Percentiles rank a stretch among this genome's conserved stretches.
phyloP scores from a whole-genome alignment of 2,888 invertebrate species.

The Petrophora chlorosata region DNA sequence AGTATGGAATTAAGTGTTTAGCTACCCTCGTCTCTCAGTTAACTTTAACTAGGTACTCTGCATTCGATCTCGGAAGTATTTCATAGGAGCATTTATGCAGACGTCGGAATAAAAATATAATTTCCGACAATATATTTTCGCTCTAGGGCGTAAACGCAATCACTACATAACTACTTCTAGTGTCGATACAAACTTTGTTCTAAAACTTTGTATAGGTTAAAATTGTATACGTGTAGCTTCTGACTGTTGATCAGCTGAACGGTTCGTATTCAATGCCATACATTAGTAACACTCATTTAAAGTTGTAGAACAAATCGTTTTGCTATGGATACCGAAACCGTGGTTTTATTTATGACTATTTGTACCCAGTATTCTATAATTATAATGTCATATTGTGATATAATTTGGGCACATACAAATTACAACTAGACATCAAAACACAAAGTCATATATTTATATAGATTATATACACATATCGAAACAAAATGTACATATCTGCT shows the following conservation, averaged over 20 bases:
- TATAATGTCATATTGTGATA: slow-evolving; percentile 4
- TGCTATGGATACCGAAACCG: no score
- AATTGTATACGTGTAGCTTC: no score
- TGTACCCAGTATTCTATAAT: no score
- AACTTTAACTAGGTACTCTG: slow-evolving; percentile 19
- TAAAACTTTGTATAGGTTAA: no score
- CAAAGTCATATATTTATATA: slow-evolving; percentile 14
- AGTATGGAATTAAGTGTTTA: slow-evolving; percentile 63
- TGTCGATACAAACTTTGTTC: no score
- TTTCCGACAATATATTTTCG: no score
- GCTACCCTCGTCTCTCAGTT: slow-evolving; percentile 29
- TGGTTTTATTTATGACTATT: neutral
- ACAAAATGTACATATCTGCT: slow-evolving; percentile 70
- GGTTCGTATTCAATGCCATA: no score
- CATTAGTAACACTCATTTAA: no score
- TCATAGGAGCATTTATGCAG: slow-evolving; percentile 76
- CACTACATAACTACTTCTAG: no score
- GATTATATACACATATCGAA: slow-evolving; percentile 55
- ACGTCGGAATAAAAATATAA: neutral
- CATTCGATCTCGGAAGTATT: slow-evolving; percentile 53
- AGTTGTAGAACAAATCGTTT: no score
- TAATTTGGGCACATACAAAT: neutral
- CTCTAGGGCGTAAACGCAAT: no score
- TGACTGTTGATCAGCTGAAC: no score
- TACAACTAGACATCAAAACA: neutral